These are phyloP conservation scores for Diarsia mendica DNA, from an alignment of 2,888 invertebrate species.

Conservation along the genomic window DNA sequence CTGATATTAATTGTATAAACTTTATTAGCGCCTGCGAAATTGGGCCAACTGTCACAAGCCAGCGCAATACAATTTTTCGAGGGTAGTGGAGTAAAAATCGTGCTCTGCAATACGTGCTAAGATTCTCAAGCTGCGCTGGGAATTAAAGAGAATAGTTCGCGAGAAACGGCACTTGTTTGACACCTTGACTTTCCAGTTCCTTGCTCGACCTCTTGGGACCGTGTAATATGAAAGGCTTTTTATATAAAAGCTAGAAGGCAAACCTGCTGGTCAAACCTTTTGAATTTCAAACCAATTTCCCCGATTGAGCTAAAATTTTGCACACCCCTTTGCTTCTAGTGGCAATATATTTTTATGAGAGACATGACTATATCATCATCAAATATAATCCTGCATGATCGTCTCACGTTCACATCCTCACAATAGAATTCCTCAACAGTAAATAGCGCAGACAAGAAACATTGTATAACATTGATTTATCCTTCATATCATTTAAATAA, in stretches of 20 bases:
- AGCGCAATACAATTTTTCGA: constrained; percentile 12
- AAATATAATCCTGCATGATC: background rate
- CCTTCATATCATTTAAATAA: background rate
- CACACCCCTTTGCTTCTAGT: background rate
- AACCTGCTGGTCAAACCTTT: too few relatives aligned
- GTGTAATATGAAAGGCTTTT: background rate
- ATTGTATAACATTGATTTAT: background rate
- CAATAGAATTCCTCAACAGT: background rate
- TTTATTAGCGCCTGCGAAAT: constrained; percentile 31
- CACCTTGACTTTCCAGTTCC: constrained; percentile 26
- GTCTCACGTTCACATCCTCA: background rate
- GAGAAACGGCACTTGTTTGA: constrained; percentile 9
- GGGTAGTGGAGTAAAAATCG: constrained; percentile 8
- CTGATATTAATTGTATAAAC: constrained; percentile 37
- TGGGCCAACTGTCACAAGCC: constrained; percentile 19
- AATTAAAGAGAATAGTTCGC: constrained; percentile 19
- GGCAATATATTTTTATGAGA: background rate
- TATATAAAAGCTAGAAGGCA: too few relatives aligned
- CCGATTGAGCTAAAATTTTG: too few relatives aligned
- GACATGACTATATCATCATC: too few relatives aligned
- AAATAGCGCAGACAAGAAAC: background rate
- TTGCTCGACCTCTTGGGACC: constrained; percentile 3
- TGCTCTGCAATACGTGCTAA: constrained; percentile 44
- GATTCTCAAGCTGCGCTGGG: constrained; percentile 27
- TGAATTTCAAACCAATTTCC: too few relatives aligned